Evolutionary conservation across 2,888 invertebrate genomes (phyloP).

Genomic region (Strigamia maritima): DNA sequence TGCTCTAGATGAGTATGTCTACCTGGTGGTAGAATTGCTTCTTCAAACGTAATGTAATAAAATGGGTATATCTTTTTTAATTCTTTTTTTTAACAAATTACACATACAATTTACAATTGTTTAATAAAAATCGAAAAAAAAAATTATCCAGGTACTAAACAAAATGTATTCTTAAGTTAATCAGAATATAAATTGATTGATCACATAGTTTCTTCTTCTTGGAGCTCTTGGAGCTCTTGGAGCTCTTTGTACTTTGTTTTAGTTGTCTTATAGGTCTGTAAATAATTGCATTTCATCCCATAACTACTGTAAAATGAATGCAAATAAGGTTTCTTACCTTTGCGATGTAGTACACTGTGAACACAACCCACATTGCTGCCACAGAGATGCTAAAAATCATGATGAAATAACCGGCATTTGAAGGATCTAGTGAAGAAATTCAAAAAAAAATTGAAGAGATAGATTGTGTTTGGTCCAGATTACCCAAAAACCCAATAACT

Average conservation of each 20-base stretch:
- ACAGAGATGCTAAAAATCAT: not conserved
- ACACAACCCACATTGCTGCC: not conserved
- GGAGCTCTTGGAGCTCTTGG: conserved; percentile 1
- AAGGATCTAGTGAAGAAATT: not conserved
- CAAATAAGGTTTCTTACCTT: not conserved
- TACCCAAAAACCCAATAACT: no score
- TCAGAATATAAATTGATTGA: not conserved
- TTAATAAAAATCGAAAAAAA: no score
- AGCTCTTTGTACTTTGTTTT: conserved; percentile 12
- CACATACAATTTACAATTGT: no score
- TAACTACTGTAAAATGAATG: not conserved
- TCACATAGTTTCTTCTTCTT: not conserved
- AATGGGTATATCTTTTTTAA: no score
- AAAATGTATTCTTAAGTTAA: not conserved
- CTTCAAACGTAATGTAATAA: no score
- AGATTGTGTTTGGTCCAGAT: not conserved
- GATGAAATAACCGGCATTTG: not conserved
- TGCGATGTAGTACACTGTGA: not conserved
- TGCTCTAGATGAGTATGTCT: no score
- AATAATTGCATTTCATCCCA: not conserved
- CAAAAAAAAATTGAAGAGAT: not conserved
- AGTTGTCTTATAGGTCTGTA: not conserved
- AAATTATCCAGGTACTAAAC: not conserved
- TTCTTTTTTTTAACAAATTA: no score
- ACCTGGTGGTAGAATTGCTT: no score